Conservation (phyloP, 2,888 invertebrate species). For the Coelinius sp. region DNA sequence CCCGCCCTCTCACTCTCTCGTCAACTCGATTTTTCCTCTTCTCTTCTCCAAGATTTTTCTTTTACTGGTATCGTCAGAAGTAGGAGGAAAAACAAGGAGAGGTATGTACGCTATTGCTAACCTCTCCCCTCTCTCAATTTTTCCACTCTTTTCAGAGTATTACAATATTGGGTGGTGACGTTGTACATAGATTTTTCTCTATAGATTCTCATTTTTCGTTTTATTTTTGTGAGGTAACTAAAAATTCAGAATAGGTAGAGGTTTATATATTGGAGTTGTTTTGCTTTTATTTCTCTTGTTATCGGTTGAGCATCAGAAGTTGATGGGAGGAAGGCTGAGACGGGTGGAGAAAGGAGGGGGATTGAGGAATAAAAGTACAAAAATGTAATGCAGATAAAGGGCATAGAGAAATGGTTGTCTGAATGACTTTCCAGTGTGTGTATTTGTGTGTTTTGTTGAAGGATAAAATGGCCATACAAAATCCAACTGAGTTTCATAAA, state of each 20-base stretch:
- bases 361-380: conserved; percentile 21
- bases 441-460: conserved; percentile 5
- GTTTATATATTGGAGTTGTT: not conserved
- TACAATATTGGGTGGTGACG: no score
- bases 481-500: conserved; percentile 49
- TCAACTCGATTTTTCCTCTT: conserved; percentile 6
- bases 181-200: no score
- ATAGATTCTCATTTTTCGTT: not conserved
- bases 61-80: not conserved
- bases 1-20: not conserved
- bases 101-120: not conserved
- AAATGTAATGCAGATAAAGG: conserved; percentile 41
- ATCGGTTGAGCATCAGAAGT: conserved; percentile 58
- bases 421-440: conserved; percentile 48
- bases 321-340: not conserved
- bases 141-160: not conserved
- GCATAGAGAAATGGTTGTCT: conserved; percentile 49
- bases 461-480: conserved; percentile 59
- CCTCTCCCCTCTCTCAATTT: conserved; percentile 19
- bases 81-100: not conserved
- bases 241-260: not conserved
- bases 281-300: conserved; percentile 48
- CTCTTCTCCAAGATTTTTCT: not conserved
- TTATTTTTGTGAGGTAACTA: not conserved
- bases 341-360: conserved; percentile 27